Evolutionary conservation across 2,888 invertebrate genomes (phyloP).

Genomic region (Polydrusus cervinus): DNA sequence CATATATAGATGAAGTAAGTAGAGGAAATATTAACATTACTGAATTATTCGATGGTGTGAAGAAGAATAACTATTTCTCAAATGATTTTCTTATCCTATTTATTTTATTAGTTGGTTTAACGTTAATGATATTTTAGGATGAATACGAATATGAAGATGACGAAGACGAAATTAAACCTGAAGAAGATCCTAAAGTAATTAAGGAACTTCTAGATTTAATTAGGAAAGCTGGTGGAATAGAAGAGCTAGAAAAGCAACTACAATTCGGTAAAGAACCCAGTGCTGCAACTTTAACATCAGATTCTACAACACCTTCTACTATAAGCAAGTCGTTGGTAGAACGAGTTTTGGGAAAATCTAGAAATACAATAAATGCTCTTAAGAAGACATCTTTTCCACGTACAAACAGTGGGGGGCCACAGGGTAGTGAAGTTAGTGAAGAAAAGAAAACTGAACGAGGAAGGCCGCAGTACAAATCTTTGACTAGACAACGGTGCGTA

Average conservation of each 20-base stretch:
- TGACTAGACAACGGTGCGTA: slow-evolving; percentile 65
- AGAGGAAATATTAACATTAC: background rate
- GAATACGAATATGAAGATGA: slow-evolving; percentile 71
- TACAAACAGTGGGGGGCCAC: slow-evolving; percentile 77
- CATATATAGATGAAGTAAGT: slow-evolving; percentile 63
- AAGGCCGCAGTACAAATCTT: slow-evolving; percentile 70
- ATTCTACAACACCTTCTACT: slow-evolving; percentile 76
- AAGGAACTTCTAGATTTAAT: slow-evolving; percentile 89
- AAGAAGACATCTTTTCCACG: slow-evolving; percentile 61
- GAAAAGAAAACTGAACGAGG: slow-evolving; percentile 67
- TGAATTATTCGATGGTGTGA: too few species aligned
- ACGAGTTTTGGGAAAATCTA: slow-evolving; percentile 76
- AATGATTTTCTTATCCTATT: too few species aligned
- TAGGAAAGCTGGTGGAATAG: slow-evolving; percentile 90
- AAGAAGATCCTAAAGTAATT: slow-evolving; percentile 84
- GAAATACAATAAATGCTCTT: slow-evolving; percentile 59
- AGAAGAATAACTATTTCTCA: too few species aligned
- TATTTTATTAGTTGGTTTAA: too few species aligned
- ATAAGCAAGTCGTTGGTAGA: slow-evolving; percentile 86
- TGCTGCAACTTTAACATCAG: slow-evolving; percentile 66
- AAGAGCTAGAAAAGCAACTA: slow-evolving; percentile 88
- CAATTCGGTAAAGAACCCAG: slow-evolving; percentile 54
- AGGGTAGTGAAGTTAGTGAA: slow-evolving; percentile 66
- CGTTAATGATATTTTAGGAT: slow-evolving; percentile 43
- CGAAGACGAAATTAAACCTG: slow-evolving; percentile 73